Conservation (phyloP, 2,113 vertebrate genomes). For the Pungitius pungitius region DNA sequence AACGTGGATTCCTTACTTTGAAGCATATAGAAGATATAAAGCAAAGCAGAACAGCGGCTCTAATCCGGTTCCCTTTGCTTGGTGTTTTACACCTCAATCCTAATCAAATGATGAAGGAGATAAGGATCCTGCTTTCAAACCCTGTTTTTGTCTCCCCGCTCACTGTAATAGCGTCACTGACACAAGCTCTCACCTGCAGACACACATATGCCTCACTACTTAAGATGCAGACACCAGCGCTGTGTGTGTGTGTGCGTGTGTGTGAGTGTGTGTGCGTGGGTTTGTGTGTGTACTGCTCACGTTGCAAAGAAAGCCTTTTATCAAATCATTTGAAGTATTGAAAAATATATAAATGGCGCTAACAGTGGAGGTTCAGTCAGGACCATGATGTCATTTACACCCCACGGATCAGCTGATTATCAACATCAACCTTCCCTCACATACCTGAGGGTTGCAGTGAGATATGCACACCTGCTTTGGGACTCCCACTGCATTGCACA, state of each 20-base stretch:
- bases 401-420: neutral
- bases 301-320: neutral
- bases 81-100: neutral
- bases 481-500: neutral
- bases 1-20: neutral
- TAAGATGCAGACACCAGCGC: constrained; percentile 34
- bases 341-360: neutral
- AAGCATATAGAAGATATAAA: neutral
- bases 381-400: neutral
- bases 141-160: constrained; percentile 32
- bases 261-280: constrained; percentile 5
- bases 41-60: neutral
- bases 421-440: neutral
- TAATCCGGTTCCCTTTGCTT: neutral
- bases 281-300: neutral
- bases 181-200: constrained; percentile 54
- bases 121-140: constrained; percentile 33
- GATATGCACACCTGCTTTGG: neutral
- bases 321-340: too few species aligned
- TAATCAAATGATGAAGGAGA: constrained; percentile 44
- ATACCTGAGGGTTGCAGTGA: neutral
- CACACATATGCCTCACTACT: constrained; percentile 53
- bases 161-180: constrained; percentile 50
- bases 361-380: neutral
- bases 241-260: constrained; percentile 8